A percentile compares a stretch with the other conserved stretches of the same genome.
These are phyloP conservation scores for Orientallactaga bullata DNA, from an alignment of 2,113 vertebrate species.

Conservation along the genomic window DNA sequence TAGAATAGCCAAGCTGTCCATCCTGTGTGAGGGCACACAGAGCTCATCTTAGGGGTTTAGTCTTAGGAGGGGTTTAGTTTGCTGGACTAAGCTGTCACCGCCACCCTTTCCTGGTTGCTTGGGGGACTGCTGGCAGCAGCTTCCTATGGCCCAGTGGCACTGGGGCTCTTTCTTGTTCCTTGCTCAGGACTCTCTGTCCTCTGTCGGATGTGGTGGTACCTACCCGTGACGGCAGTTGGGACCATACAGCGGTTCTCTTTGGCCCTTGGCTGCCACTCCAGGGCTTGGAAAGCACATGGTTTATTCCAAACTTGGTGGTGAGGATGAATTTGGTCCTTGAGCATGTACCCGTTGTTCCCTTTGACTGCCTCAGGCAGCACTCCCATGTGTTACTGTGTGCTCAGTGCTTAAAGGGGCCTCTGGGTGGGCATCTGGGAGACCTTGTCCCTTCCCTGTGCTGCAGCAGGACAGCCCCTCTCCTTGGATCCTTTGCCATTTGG, in stretches of 20 bases:
- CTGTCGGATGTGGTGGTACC: not conserved
- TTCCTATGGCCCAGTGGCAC: accelerated
- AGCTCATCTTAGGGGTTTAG: accelerated
- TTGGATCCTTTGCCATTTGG: not conserved
- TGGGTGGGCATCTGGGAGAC: not conserved
- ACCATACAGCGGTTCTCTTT: not conserved
- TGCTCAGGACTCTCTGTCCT: accelerated
- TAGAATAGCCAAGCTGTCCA: not conserved
- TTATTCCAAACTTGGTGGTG: not conserved
- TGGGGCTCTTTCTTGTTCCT: not conserved
- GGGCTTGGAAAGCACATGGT: not conserved
- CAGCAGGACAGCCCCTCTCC: not conserved
- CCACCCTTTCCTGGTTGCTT: not conserved
- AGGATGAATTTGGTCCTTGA: not conserved
- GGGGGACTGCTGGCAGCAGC: not conserved
- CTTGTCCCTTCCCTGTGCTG: accelerated
- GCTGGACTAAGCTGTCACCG: not conserved
- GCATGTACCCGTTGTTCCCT: accelerated
- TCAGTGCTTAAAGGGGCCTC: accelerated
- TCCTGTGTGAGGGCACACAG: not conserved
- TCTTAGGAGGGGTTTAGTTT: not conserved
- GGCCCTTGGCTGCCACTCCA: not conserved
- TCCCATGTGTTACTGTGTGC: not conserved
- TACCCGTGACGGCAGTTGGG: not conserved
- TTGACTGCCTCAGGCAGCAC: not conserved